Base-by-base conservation (phyloP, 2,797 vertebrate species). In the Acanthurus leucopareius region DNA sequence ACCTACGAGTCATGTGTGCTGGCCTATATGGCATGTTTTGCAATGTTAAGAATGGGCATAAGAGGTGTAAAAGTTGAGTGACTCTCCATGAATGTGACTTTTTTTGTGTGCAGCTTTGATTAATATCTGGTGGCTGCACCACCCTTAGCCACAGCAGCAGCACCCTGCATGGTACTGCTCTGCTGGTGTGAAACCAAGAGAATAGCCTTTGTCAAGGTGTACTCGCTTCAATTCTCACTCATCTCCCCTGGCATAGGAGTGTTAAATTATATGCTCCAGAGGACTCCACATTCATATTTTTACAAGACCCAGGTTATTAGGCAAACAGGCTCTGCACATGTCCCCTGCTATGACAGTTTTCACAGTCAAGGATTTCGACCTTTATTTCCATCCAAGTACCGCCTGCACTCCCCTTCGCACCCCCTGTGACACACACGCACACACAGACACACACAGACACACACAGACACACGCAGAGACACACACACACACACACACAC, bases 221-320 rank as follows among this genome's bases (percentile, higher is more conserved):
- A 91, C 93, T 94, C 82, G 82, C 91, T 95, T 95, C 94, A 96
- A 95, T 96, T 96, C 94, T 94, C 95, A 96, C 95, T 95, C 94
- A 94, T 96, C 94, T 94, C 93, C 93, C 93, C 86, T 89, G 92
- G 92, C 92, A 89, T 84, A 88, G 75, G 86, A 93, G 95, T 96
- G 95, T 95, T 95, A 95, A 95, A 95, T 95, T 93, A 95, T 95
- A 90, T 93, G 88, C 94, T 93, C 92, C 85, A 79, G 89, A 89
- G 90, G 88, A 93, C 90, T 87, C 88, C 85, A 83, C 87, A 82
- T 91, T 92, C 92, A 89, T 93, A 91, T 93, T 93, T 91, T 93
- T 90, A 91, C 93, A 86, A 89, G 92, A 89, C 84, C 87, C 83
- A 80, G 93, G 91, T 94, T 94, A 95, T 95, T 95, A 95, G 90